Evolutionary conservation across 2,888 invertebrate genomes (phyloP), one percentile per base, ranked within the genome.

Genomic region (Kryphioiulus occultus): DNA sequence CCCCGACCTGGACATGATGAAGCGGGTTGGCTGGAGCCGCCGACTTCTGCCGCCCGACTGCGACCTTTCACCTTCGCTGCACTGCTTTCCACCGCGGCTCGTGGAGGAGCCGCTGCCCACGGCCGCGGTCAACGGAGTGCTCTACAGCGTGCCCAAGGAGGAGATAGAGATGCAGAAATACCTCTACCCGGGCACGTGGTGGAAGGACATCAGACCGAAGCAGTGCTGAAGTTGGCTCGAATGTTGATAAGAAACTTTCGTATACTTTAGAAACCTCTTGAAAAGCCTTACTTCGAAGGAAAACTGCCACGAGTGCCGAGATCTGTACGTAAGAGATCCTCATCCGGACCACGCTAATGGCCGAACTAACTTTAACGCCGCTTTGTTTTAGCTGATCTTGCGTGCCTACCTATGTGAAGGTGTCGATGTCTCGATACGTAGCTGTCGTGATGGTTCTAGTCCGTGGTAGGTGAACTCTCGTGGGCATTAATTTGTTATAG

Each of bases 111-210:
- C 94, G 0, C 91, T 94, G 88, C 93, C 93, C 42, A 90, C 91
- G 19, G 92, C 92, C 89, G 91, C 92, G 88, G 93, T 93, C 89
- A 93, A 93, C 5, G 92, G 92, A n/a, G 91, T 92, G 83, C 90
- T 91, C 22, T 91, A 94, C 85, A 93, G 94, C 15, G 93, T 93
- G 22, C 94, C 94, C 1, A 91, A 93, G 85, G 94, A 94, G 90
- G 93, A 93, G 87, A 93, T 94, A 68, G 94, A 94, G 91, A 91
- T 94, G 83, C 93, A 94, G 89, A 94, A 94, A 90, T 94, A 94
- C 90, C 93, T 94, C 86, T 94, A 93, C 90, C 93, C 93, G 0
- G 92, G 93, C 88, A 92, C 93, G 89, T 94, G 94, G 94, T 94
- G 94, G 94, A 88, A 88, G 84, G 88, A 88, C 5, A 9, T 44